A percentile compares a stretch with the other conserved stretches of the same genome.
These are phyloP conservation scores for Drosophila ezoana DNA, from an alignment of 2,888 invertebrate genomes.

Conservation along the genomic window DNA sequence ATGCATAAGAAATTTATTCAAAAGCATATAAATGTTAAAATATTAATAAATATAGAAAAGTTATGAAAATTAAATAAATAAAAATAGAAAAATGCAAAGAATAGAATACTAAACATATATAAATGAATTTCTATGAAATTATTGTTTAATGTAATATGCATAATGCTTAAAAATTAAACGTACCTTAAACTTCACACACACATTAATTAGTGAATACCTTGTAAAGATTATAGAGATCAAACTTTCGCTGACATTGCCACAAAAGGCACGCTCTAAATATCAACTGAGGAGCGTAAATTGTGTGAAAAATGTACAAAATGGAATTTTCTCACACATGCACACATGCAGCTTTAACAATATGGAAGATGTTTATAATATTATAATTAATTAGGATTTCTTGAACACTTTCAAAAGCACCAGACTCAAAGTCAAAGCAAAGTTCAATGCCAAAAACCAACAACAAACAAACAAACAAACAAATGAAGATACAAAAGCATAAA, in stretches of 20 bases:
- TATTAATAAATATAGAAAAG: too few species aligned
- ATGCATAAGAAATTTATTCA: too few species aligned
- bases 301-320: constrained; percentile 55
- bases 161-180: too few species aligned
- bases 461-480: constrained; percentile 47
- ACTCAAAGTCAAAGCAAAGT: constrained; percentile 77
- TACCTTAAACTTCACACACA: constrained; percentile 1
- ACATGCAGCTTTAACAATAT: constrained; percentile 58
- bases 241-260: constrained; percentile 65
- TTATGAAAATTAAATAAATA: too few species aligned
- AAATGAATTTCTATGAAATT: too few species aligned
- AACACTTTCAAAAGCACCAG: constrained; percentile 47
- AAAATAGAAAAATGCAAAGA: too few species aligned
- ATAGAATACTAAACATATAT: too few species aligned
- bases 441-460: constrained; percentile 74
- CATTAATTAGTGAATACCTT: constrained; percentile 4
- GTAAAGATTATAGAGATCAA: constrained; percentile 5
- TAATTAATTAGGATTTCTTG: constrained; percentile 70
- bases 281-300: constrained; percentile 46
- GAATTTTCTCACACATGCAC: constrained; percentile 62
- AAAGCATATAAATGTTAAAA: too few species aligned
- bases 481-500: constrained; percentile 31
- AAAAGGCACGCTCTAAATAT: constrained; percentile 37
- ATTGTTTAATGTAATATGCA: too few species aligned
- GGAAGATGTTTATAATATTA: constrained; percentile 74